Evolutionary conservation across 2,797 vertebrate genomes (phyloP), one percentile per base, ranked within the genome.

Genomic region (Thunnus albacares): DNA sequence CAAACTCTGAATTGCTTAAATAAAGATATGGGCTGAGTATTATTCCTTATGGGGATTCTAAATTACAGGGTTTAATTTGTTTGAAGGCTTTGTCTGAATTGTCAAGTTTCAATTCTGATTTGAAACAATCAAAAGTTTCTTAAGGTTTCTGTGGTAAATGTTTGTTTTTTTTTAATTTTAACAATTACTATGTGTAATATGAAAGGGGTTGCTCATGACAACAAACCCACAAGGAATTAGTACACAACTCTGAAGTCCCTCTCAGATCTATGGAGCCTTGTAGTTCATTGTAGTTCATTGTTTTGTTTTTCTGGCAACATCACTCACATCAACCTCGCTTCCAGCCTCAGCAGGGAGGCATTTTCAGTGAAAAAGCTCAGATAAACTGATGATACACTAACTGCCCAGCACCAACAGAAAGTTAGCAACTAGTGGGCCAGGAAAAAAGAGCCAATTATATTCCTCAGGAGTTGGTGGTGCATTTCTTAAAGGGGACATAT

Each of bases 41-140:
- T 26, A 75, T 30, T 38, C 28, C 2, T 56, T 52, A 74, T 63
- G 18, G 49, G 7, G 35, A 51, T 58, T 10, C 33, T 51, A 33
- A 79, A 67, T 73, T 33, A 62, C n/a, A 58, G 11, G 35, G 47
- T 61, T 72, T 53, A 26, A 79, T 73, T 61, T 30, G 5, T 66
- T 55, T 20, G 51, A 24, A 71, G 68, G 26, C 33, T 52, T 38
- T 56, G 47, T 56, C 33, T 35, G 14, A 70, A 35, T 68, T 64
- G 45, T 63, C 66, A 30, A 30, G 28, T 30, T 30, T 75, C 6
- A 38, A 15, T 22, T 28, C 41, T 24, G 22, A n/a, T 12, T 68
- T 78, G 35, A 24, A 71, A 43, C 2, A 6, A 14, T 61, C 5
- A 8, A 38, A 45, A 49, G 26, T 77, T 67, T 67, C 45, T 64